These are phyloP conservation scores for Acanthurus lineatus DNA, from an alignment of 2,797 vertebrate species.

Conservation along the genomic window DNA sequence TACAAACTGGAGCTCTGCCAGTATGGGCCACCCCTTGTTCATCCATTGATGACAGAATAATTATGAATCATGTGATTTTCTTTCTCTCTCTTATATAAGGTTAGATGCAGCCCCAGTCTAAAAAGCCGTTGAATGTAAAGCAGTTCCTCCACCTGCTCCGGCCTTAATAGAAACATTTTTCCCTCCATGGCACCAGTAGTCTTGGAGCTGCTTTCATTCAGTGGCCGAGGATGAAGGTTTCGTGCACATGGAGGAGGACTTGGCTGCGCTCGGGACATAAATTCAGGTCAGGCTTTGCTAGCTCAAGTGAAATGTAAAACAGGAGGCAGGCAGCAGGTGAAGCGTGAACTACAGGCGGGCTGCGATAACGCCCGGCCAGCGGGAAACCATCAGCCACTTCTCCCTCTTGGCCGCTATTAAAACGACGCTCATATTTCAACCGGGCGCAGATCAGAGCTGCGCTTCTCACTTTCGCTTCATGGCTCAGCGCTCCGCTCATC, in stretches of 20 bases:
- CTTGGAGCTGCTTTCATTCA: slow-evolving; percentile 57
- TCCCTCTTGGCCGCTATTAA: slow-evolving; percentile 9
- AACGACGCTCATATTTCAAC: slow-evolving; percentile 6
- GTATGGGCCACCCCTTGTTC: not conserved
- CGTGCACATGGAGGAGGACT: slow-evolving; percentile 18
- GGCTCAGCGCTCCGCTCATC: slow-evolving; percentile 71
- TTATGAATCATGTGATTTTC: not conserved
- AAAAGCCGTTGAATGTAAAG: slow-evolving; percentile 16
- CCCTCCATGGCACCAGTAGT: slow-evolving; percentile 46
- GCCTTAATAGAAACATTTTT: slow-evolving; percentile 46
- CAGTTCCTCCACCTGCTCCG: slow-evolving; percentile 8
- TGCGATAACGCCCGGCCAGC: slow-evolving; percentile 13
- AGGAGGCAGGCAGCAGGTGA: slow-evolving; percentile 60
- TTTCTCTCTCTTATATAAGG: not conserved
- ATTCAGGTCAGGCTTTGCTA: slow-evolving; percentile 34
- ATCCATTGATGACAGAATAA: not conserved
- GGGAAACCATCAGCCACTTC: slow-evolving; percentile 14
- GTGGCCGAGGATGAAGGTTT: not conserved
- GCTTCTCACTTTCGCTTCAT: slow-evolving; percentile 59
- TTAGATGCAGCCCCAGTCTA: not conserved
- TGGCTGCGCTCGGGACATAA: slow-evolving; percentile 8
- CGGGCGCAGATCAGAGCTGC: slow-evolving; percentile 12
- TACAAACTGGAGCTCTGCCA: slow-evolving; percentile 35
- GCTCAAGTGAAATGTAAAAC: slow-evolving; percentile 64
- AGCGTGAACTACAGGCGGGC: slow-evolving; percentile 36